Evolutionary conservation across 2,888 invertebrate genomes (phyloP).

Genomic region (Caenorhabditis japonica): DNA sequence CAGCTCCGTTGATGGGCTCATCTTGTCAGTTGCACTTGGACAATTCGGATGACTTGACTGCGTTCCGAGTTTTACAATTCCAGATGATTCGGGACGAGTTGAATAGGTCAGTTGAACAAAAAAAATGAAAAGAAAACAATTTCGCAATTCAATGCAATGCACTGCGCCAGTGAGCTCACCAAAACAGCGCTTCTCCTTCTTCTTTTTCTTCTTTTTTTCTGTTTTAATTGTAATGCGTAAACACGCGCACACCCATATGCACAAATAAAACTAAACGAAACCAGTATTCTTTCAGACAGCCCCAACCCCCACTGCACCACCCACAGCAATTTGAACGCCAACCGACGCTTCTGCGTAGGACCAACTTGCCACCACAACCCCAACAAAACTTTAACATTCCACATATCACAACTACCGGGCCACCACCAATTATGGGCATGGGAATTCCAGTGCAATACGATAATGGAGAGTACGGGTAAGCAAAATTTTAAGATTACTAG

Average conservation of each 20-base stretch:
- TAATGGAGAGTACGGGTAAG: conserved; percentile 41
- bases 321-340: conserved; percentile 43
- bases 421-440: conserved; percentile 22
- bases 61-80: conserved; percentile 43
- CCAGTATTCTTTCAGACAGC: conserved; percentile 39
- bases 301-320: conserved; percentile 7
- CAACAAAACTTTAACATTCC: conserved; percentile 36
- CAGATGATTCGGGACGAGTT: conserved; percentile 51
- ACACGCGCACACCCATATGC: too few species aligned
- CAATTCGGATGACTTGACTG: conserved; percentile 39
- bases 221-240: too few species aligned
- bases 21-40: conserved; percentile 42
- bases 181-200: too few species aligned
- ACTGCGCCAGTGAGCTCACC: too few species aligned
- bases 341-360: conserved; percentile 38
- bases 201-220: neutral
- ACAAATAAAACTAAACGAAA: too few species aligned
- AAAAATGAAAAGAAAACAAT: neutral
- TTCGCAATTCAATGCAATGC: conserved; percentile 26
- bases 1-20: conserved; percentile 58
- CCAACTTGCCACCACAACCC: conserved; percentile 14
- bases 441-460: conserved; percentile 37
- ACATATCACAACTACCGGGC: conserved; percentile 41
- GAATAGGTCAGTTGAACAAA: conserved; percentile 37
- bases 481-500: neutral